Percentiles rank a stretch among this genome's conserved stretches.
phyloP scores from a whole-genome alignment of 2,797 vertebrate species.

The Neosilurus hyrtlii region DNA sequence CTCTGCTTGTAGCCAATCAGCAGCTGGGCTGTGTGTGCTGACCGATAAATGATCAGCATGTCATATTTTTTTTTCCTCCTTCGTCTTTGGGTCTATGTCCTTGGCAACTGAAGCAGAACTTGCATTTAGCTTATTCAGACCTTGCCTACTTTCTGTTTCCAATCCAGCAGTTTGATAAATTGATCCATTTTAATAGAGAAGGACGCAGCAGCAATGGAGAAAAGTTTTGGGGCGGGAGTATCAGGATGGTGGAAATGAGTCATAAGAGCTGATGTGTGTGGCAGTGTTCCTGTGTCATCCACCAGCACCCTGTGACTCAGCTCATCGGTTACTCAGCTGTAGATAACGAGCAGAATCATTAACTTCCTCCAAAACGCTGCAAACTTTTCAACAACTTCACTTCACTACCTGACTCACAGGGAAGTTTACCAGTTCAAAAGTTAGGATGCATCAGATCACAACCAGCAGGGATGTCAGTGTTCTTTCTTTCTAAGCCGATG shows the following conservation, averaged over 20 bases:
- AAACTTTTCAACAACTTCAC: conserved; percentile 31
- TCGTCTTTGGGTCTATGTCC: conserved; percentile 40
- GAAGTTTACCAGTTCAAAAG: not conserved
- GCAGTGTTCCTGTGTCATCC: conserved; percentile 47
- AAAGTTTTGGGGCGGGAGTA: conserved; percentile 44
- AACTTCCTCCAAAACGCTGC: conserved; percentile 36
- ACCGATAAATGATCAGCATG: conserved; percentile 58
- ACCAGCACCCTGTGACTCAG: conserved; percentile 61
- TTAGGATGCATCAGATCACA: not conserved
- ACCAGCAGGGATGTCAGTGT: not conserved
- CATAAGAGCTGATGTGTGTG: conserved; percentile 55
- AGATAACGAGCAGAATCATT: conserved; percentile 54
- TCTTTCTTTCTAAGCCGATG: not conserved
- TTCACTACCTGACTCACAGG: conserved; percentile 21
- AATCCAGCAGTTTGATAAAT: conserved; percentile 32
- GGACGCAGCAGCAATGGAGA: conserved; percentile 5
- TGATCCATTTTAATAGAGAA: conserved; percentile 11
- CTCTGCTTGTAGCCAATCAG: conserved; percentile 62
- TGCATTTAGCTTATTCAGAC: conserved; percentile 49
- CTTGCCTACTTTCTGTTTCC: conserved; percentile 34
- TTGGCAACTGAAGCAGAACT: conserved; percentile 52
- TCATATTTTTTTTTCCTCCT: not conserved
- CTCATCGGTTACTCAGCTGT: conserved; percentile 52
- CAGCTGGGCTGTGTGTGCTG: conserved; percentile 56
- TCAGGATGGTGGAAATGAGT: conserved; percentile 60